Percentiles rank a stretch among this genome's conserved stretches.
Conservation (phyloP, 2,113 vertebrate species). For the Myiopsitta monachus region DNA sequence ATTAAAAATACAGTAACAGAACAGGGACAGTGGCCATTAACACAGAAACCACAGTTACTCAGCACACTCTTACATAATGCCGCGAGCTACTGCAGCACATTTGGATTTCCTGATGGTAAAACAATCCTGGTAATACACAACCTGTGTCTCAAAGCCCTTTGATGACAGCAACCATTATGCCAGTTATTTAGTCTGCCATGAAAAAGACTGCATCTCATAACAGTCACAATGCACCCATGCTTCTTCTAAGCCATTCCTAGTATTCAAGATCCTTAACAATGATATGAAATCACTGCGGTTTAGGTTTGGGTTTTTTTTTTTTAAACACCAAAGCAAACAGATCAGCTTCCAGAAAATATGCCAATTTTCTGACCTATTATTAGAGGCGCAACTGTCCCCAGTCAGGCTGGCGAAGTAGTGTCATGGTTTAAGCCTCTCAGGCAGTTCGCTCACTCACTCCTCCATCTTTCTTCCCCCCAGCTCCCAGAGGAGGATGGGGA, state of each 20-base stretch:
- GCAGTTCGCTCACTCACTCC: too few species aligned
- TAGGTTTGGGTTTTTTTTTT: background rate
- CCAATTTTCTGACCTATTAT: background rate
- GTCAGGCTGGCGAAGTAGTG: background rate
- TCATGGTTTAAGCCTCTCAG: too few species aligned
- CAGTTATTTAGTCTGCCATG: background rate
- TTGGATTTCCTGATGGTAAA: background rate
- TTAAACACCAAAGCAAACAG: background rate
- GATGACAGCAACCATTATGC: background rate
- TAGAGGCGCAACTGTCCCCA: fast-evolving
- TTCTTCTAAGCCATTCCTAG: background rate
- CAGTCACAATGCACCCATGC: fast-evolving
- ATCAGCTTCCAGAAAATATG: background rate
- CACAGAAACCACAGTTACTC: background rate
- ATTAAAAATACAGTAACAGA: background rate
- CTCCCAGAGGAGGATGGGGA: too few species aligned
- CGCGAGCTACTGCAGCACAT: background rate
- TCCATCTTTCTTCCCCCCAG: too few species aligned
- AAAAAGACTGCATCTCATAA: background rate
- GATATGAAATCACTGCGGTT: background rate
- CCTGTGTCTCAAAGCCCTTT: background rate
- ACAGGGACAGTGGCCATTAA: background rate
- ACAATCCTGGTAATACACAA: background rate
- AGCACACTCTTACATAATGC: background rate
- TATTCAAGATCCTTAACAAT: background rate